Base-by-base conservation (phyloP, 2,888 invertebrate genomes). In the Lycaena phlaeas region DNA sequence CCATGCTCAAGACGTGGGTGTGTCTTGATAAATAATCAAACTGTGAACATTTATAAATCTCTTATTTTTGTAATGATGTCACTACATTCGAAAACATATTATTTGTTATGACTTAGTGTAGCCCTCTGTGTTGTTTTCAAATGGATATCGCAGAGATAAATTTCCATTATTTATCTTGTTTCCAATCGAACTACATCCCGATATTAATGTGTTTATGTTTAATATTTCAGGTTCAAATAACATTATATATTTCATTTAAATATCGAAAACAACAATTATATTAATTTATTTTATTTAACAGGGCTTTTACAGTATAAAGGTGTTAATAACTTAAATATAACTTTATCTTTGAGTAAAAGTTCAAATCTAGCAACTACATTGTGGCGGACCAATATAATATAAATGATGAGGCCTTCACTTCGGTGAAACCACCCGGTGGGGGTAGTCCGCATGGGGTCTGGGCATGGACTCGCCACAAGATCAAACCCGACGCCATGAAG, bases 111-210 rank as follows among this genome's bases (percentile, higher is more conserved):
- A 64, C 57, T 42, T 46, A 46, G 42, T 41, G 46, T 63, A 65
- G 64, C 62, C 56, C 68, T 64, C 57, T 65, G 46, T 54, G 61
- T 62, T 81, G 77, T 79, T 79, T 74, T 76, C 66, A 68, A 66
- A 65, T 66, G 59, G 60, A 68, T 72, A 71, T 72, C 69, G 53
- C 51, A 48, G 57, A 56, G 61, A 59, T 61, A 66, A n/a, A 75
- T 79, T 81, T 76, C 75, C 77, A 75, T 62, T 69, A 61, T 65
- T 79, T 82, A 79, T 82, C 81, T 72, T 70, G 70, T 77, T 54
- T 68, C 72, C 69, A 73, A 70, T 76, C 75, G 72, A 76, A 76
- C 74, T 73, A 26, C 71, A 68, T 73, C 72, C 67, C 74, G 69
- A 69, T 63, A 68, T 62, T 56, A 61, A 3, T 18, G 22, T 65